Evolutionary conservation across 1,140 invertebrate genomes (phyloP).

Genomic region (Zeugodacus cucurbitae): DNA sequence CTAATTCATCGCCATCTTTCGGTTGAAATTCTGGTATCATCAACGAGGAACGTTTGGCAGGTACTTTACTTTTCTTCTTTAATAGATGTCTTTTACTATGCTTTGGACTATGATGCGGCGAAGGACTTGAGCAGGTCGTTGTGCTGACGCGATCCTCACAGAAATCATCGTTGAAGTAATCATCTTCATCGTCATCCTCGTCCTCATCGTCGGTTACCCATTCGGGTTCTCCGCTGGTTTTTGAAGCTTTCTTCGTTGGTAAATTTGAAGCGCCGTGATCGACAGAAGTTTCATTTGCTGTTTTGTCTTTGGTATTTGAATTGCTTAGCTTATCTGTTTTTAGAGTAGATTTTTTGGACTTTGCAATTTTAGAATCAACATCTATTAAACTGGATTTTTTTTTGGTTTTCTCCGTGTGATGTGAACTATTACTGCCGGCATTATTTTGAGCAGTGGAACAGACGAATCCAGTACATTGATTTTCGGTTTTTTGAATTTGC

Average conservation of each 20-base stretch:
- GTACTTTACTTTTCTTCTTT: conserved; percentile 41
- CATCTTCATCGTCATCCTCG: conserved; percentile 46
- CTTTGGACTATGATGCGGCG: conserved; percentile 48
- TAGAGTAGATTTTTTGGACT: conserved; percentile 28
- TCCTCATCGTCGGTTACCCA: conserved; percentile 62
- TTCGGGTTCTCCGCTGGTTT: not conserved
- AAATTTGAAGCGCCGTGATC: not conserved
- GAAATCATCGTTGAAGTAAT: conserved; percentile 44
- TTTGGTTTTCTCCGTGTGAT: conserved; percentile 43
- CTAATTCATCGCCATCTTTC: conserved; percentile 68
- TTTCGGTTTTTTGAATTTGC: not conserved
- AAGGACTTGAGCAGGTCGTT: conserved; percentile 47
- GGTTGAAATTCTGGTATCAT: conserved; percentile 54
- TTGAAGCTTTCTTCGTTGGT: not conserved
- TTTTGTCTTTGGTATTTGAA: not conserved
- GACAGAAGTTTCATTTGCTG: not conserved
- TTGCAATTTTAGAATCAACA: not conserved
- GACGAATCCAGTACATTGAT: not conserved
- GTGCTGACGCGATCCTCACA: conserved; percentile 49
- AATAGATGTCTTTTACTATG: conserved; percentile 41
- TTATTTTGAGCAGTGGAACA: not conserved
- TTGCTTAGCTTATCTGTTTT: conserved; percentile 38
- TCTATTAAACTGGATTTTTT: conserved; percentile 44
- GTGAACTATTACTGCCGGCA: not conserved
- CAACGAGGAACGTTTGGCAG: not conserved